Evolutionary conservation across 2,888 invertebrate species (phyloP), one percentile per base, ranked within the genome.

Genomic region (Exephanes ischioxanthus): DNA sequence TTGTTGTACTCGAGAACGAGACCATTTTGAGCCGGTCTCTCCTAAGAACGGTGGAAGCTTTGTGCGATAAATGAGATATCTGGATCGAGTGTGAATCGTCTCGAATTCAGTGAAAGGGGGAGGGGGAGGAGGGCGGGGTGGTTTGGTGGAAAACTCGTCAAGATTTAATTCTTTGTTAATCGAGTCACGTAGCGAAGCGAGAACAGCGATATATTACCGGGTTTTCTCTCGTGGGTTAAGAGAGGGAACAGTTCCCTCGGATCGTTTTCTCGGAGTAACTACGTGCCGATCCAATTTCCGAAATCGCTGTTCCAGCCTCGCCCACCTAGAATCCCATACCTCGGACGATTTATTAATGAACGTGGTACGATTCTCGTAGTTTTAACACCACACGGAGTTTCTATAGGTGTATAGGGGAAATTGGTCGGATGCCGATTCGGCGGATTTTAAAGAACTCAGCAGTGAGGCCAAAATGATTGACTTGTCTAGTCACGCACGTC

Each of bases 151-250:
- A 77, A 77, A 63, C 76, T 80, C 80, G 80, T 85, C 83, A 80
- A 80, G 85, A 85, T 85, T 85, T 85, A 85, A 85, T 85, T 85
- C 83, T 80, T 80, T 76, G 80, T 79, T 85, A 85, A 85, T 85
- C 85, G 83, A 85, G 85, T 85, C 85, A 85, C 85, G 85, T 85
- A 85, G 83, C 63, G 67, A 76, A 70, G 72, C 85, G 85, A 83
- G 80, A 85, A 80, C 80, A 53, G 51, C 82, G 76, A 85, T 85
- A 80, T 83, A 83, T 85, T 80, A 85, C 72, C 78, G 58, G 37
- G 71, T 1, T 66, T 63, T 48, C 48, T 30, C 58, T 45, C 41
- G 37, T 9, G 30, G 55, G 71, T 6, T 33, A 72, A 53, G 33
- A 37, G 58, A n/a, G 37, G 37, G 53, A 41, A 30, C 48, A 66